These are phyloP conservation scores for Tholera decimalis DNA, from an alignment of 2,888 invertebrate genomes.

Conservation along the genomic window DNA sequence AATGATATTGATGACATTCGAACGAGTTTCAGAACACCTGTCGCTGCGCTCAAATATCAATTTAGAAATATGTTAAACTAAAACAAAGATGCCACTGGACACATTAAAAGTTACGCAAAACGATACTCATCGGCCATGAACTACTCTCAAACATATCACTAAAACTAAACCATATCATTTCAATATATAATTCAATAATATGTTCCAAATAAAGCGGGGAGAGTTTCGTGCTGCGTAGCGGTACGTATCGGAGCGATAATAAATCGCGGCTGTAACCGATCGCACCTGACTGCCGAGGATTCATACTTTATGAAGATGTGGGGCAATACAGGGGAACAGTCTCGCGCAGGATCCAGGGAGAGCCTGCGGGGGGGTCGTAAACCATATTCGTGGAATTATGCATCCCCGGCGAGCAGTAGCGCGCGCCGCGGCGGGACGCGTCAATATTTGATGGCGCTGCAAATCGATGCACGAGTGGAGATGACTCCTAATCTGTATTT, in stretches of 20 bases:
- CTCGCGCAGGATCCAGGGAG: slow-evolving; percentile 50
- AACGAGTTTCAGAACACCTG: slow-evolving; percentile 41
- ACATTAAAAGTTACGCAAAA: slow-evolving; percentile 40
- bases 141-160: slow-evolving; percentile 34
- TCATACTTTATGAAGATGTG: slow-evolving; percentile 86
- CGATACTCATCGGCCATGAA: slow-evolving; percentile 50
- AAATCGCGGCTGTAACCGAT: slow-evolving; percentile 84
- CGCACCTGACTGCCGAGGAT: slow-evolving; percentile 88
- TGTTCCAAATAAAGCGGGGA: slow-evolving; percentile 75
- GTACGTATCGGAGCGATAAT: slow-evolving; percentile 78
- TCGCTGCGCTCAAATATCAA: slow-evolving; percentile 33
- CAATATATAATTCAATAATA: slow-evolving; percentile 84
- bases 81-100: slow-evolving; percentile 42
- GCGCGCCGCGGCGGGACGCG: slow-evolving; percentile 64
- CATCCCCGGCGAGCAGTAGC: slow-evolving; percentile 80
- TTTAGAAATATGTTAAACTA: slow-evolving; percentile 51
- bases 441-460: slow-evolving; percentile 88
- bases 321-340: slow-evolving; percentile 58
- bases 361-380: slow-evolving; percentile 71
- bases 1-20: slow-evolving; percentile 52
- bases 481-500: slow-evolving; percentile 78
- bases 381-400: slow-evolving; percentile 79
- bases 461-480: slow-evolving; percentile 80
- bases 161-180: slow-evolving; percentile 54
- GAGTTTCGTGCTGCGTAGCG: slow-evolving; percentile 65